Conservation (phyloP, 2,888 invertebrate species). For the Eilema depressum region DNA sequence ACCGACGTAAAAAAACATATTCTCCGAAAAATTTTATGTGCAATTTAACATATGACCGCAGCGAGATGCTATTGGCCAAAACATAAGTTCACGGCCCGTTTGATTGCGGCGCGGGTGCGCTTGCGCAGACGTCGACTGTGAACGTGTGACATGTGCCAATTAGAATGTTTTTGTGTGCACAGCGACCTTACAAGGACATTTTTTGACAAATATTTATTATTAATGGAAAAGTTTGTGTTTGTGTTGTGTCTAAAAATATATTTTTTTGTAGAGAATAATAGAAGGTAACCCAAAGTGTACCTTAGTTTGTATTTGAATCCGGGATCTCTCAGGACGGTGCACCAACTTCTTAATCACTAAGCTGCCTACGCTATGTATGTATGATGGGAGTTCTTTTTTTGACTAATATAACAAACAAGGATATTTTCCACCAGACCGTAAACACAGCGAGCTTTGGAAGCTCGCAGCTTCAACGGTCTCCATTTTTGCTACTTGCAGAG, state of each 20-base stretch:
- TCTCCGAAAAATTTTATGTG: constrained; percentile 23
- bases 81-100: constrained; percentile 46
- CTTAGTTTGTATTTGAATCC: no score
- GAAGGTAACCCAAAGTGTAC: no score
- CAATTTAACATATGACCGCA: constrained; percentile 23
- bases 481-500: no score
- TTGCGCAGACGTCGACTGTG: constrained; percentile 22
- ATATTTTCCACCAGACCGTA: no score
- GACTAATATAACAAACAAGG: no score
- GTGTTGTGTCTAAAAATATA: background rate
- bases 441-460: no score
- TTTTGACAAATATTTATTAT: constrained; percentile 8
- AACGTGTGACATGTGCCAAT: constrained; percentile 33
- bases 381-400: no score
- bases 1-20: background rate
- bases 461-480: no score
- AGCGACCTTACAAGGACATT: constrained; percentile 43
- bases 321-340: no score
- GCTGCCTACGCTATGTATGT: no score
- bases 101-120: constrained; percentile 38
- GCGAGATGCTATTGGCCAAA: constrained; percentile 30
- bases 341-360: no score
- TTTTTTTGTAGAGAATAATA: no score
- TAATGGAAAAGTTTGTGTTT: background rate
- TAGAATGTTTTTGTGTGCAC: constrained; percentile 29